Evolutionary conservation across 2,797 vertebrate genomes (phyloP), one percentile per base, ranked within the genome.

Genomic region (Micromesistius poutassou): DNA sequence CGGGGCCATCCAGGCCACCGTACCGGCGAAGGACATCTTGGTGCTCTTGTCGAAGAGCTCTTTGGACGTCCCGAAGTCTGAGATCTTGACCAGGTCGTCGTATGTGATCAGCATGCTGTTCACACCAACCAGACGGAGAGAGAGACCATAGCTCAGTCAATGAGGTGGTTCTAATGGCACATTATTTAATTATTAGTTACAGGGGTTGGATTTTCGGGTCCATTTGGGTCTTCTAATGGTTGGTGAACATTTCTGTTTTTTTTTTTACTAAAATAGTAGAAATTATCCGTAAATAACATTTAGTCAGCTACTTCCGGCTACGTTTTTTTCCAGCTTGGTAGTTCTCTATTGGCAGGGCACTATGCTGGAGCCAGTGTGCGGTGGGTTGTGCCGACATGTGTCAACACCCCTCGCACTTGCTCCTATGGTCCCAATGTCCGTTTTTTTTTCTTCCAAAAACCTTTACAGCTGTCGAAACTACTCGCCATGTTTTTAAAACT

Each of bases 1-100:
- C 0, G 97, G 97, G 0, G 97, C 97, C 97, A 99, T 99, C 97
- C 97, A 99, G 89, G 97, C 97, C 89, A 99, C 97, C 0, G 97
- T 98, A 78, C 97, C 97, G 0, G 97, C 97, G 2, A 99, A 99
- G 68, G 97, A 99, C 97, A 99, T 99, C 94, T 98, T 98, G 88
- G 97, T 99, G 93, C 97, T 99, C 89, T 98, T 99, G 93, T 99
- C 97, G 9, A 94, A 96, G 85, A 98, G 93, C 88, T 98, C 97
- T 90, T 98, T 98, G 81, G 97, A 98, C 0, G 97, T 99, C 82
- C 97, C 97, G 22, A 98, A 99, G 89, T 99, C 97, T 0, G 97
- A 99, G 93, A 99, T 99, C 95, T 99, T 99, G 87, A 99, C 97
- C 82, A 97, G 93, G 14, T 99, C 97, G 0, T 99, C 97, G 0